A percentile compares a stretch with the other conserved stretches of the same genome.
Evolutionary conservation across 2,797 vertebrate genomes (phyloP).

Genomic region (Acipenser transmontanus): DNA sequence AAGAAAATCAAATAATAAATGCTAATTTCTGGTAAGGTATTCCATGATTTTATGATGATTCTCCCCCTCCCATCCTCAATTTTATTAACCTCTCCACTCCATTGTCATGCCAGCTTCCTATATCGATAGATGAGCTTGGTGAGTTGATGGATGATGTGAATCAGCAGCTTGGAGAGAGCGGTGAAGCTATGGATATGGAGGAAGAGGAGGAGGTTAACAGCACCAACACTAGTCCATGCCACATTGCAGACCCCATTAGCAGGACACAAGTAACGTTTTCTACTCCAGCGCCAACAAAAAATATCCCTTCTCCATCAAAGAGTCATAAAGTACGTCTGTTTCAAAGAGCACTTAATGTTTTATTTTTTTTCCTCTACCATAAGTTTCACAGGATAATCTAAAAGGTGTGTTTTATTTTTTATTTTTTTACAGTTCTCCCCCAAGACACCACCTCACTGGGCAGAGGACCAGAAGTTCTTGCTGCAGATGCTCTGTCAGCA

Average conservation of each 20-base stretch:
- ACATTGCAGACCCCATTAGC: conserved; percentile 49
- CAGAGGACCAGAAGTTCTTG: conserved; percentile 87
- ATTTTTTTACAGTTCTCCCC: conserved; percentile 72
- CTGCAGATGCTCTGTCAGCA: conserved; percentile 91
- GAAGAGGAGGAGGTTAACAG: conserved; percentile 34
- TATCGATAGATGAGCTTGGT: conserved; percentile 80
- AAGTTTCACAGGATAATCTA: not conserved
- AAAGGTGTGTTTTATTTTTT: not conserved
- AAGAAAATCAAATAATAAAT: conserved; percentile 10
- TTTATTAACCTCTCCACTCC: too few species aligned
- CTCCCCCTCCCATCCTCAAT: too few species aligned
- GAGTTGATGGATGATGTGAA: conserved; percentile 84
- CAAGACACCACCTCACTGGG: conserved; percentile 91
- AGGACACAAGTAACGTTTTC: conserved; percentile 74
- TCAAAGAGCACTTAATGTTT: not conserved
- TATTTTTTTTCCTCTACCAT: not conserved
- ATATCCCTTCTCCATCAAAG: conserved; percentile 76
- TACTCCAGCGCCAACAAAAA: conserved; percentile 76
- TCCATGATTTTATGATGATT: too few species aligned
- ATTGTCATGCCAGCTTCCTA: conserved; percentile 63
- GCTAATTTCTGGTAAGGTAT: not conserved
- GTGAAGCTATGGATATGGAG: conserved; percentile 56
- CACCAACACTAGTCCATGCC: conserved; percentile 65
- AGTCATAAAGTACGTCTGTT: conserved; percentile 68
- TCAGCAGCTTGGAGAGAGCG: conserved; percentile 77